Percentiles rank a stretch among this genome's conserved stretches.
phyloP scores from a whole-genome alignment of 2,888 invertebrate genomes.

The Maniola hyperantus region DNA sequence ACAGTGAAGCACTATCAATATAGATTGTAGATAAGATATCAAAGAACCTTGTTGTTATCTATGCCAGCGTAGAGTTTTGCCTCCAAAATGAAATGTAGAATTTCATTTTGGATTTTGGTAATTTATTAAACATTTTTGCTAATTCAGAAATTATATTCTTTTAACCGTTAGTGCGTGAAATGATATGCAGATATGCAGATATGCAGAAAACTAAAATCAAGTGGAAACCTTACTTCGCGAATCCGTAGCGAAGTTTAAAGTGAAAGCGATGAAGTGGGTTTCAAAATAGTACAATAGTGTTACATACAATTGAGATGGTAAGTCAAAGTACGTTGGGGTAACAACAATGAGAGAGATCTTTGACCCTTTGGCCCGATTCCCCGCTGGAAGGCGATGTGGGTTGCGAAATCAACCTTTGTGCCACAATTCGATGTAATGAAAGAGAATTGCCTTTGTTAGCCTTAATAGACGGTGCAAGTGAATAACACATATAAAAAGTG shows the following conservation, averaged over 20 bases:
- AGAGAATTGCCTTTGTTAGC: constrained; percentile 36
- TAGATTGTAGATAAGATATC: constrained; percentile 19
- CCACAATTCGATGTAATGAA: constrained; percentile 31
- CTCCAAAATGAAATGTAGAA: background rate
- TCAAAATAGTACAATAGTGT: constrained; percentile 12
- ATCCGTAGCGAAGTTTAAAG: constrained; percentile 1
- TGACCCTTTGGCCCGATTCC: constrained; percentile 65
- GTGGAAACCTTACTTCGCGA: constrained; percentile 7
- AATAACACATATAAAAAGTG: constrained; percentile 22
- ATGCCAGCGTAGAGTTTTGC: constrained; percentile 4
- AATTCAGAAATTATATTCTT: too few relatives aligned
- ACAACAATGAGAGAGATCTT: constrained; percentile 62
- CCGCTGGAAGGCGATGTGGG: constrained; percentile 44
- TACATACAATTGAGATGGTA: constrained; percentile 17
- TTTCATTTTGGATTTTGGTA: background rate
- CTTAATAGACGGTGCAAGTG: constrained; percentile 24
- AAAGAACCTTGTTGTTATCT: constrained; percentile 19
- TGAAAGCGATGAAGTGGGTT: constrained; percentile 20
- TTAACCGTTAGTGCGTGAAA: too few relatives aligned
- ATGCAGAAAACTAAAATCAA: background rate
- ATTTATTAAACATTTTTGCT: too few relatives aligned
- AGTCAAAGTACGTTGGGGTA: constrained; percentile 43
- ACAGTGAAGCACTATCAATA: background rate
- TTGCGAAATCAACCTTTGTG: constrained; percentile 48
- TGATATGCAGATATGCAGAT: too few relatives aligned